Percentiles rank a stretch among this genome's conserved stretches.
Evolutionary conservation across 2,797 vertebrate genomes (phyloP).

Genomic region (Crotalus adamanteus): DNA sequence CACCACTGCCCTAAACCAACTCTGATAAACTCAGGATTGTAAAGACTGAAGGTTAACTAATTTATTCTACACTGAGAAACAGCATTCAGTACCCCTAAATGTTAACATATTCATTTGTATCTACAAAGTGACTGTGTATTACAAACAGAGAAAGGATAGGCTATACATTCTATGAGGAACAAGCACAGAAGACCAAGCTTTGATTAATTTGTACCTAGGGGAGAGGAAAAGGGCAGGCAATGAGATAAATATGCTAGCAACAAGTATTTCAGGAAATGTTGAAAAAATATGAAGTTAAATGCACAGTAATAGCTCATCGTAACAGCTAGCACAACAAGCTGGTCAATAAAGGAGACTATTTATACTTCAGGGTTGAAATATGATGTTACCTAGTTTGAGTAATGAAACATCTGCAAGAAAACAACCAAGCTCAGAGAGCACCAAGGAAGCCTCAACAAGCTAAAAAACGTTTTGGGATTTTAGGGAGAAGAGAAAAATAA

Average conservation of each 20-base stretch:
- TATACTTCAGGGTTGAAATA: too few relatives aligned
- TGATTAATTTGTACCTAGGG: not conserved
- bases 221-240: not conserved
- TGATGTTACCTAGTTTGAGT: too few relatives aligned
- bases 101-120: not conserved
- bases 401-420: too few relatives aligned
- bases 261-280: not conserved
- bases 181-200: not conserved
- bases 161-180: not conserved
- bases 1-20: not conserved
- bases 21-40: not conserved
- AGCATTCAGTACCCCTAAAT: not conserved
- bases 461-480: not conserved
- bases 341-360: not conserved
- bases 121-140: not conserved
- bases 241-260: not conserved
- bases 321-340: not conserved
- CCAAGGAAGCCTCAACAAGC: too few relatives aligned
- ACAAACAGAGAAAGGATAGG: not conserved
- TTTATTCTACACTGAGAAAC: not conserved
- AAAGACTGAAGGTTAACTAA: not conserved
- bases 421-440: too few relatives aligned
- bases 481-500: not conserved
- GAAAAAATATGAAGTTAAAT: not conserved
- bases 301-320: not conserved